Evolutionary conservation across 35 echinoderm and acorn worm genomes (phyloP).

Genomic region (Strongylocentrotus purpuratus): DNA sequence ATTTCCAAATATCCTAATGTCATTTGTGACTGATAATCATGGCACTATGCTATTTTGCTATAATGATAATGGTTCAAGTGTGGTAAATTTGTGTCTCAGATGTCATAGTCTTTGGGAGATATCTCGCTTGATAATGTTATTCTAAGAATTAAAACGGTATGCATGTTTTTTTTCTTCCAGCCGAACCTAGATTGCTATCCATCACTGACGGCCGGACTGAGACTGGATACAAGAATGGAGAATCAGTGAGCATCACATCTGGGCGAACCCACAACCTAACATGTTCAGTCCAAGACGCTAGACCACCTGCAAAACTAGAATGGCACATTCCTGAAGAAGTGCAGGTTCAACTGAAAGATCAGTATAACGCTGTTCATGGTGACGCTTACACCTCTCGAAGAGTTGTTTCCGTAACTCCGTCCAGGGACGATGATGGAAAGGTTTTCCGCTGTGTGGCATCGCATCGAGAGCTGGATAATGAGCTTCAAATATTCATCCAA

Average conservation of each 20-base stretch:
- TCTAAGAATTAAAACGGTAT: too few species aligned
- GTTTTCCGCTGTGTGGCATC: not conserved
- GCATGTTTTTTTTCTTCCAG: not conserved
- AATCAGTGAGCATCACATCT: not conserved
- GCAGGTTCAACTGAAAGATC: not conserved
- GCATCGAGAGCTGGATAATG: not conserved
- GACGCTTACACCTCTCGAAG: not conserved
- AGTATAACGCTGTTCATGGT: not conserved
- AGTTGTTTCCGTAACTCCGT: not conserved
- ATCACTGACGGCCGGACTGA: not conserved
- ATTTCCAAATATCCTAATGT: too few species aligned
- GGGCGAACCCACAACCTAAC: not conserved
- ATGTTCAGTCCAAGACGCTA: not conserved
- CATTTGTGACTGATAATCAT: too few species aligned
- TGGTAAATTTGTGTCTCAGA: too few species aligned
- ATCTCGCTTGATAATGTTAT: too few species aligned
- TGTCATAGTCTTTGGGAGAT: too few species aligned
- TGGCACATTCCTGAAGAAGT: not conserved
- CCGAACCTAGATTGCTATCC: not conserved
- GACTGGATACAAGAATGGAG: not conserved
- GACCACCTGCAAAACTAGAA: not conserved
- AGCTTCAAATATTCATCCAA: not conserved
- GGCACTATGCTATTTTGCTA: too few species aligned
- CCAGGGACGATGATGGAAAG: not conserved
- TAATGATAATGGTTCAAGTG: too few species aligned